Base-by-base conservation (phyloP, 2,797 vertebrate genomes). In the Cygnus olor region DNA sequence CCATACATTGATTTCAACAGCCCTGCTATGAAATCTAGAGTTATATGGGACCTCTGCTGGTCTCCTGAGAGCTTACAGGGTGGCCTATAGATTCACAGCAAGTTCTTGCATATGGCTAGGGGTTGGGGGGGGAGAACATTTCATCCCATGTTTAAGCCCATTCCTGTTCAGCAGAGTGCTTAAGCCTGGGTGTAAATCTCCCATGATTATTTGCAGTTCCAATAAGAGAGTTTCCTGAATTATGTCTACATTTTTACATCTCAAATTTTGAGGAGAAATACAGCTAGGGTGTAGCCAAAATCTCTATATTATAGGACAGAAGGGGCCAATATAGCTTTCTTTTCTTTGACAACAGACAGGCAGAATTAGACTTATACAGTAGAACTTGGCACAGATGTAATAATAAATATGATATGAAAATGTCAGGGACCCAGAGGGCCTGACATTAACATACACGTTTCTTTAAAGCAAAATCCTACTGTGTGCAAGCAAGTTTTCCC, bases 1-100 rank as follows among this genome's bases (percentile, higher is more conserved):
- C 61, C 89, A 86, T 88, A 91, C 81, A 86, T 86, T 79, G 77
- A 76, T 96, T 96, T 95, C 94, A 96, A 93, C 94, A 92, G 63
- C 47, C 51, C 36, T 4, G 11, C 93, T 92, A 89, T 40, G 80
- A 96, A 95, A 95, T 42, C 79, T 79, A 22, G 53, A 80, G 85
- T 93, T 92, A 85, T 79, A 76, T 28, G 61, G 89, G 77, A 89
- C 90, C 66, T 95, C 82, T 93, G 92, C 51, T 81, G 45, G 47
- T 84, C 91, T 92, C 73, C 47, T 15, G 80, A 96, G 93, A 95
- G 89, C 95, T 79, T 88, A 40, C 73, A 92, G 87, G 95, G 95
- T 96, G 96, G 95, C 56, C 96, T 77, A 65, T 20, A 47, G 66
- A 92, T 89, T n/a, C 82, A 86, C 82, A 92, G 76, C 42, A 92